A percentile compares a stretch with the other conserved stretches of the same genome.
Evolutionary conservation across 2,888 invertebrate genomes (phyloP).

Genomic region (Ferdinandea cuprea): DNA sequence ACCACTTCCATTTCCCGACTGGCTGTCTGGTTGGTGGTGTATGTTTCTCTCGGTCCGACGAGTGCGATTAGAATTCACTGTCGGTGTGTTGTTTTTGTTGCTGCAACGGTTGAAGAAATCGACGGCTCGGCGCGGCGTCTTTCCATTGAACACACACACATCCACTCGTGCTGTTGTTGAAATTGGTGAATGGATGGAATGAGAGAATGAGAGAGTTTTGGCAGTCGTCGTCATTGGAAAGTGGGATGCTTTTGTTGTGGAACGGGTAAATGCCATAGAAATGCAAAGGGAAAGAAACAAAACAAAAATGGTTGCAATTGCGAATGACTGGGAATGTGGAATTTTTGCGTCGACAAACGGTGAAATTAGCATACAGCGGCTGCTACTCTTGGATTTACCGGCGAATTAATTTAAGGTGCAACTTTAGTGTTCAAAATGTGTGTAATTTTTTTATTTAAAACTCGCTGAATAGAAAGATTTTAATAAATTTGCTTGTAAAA

Average conservation of each 20-base stretch:
- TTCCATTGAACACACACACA: constrained; percentile 45
- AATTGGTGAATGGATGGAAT: constrained; percentile 34
- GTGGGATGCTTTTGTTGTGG: constrained; percentile 1
- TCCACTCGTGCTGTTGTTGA: neutral
- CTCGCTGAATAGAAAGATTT: too few species aligned
- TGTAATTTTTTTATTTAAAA: too few species aligned
- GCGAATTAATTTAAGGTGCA: constrained; percentile 22
- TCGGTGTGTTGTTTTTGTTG: constrained; percentile 25
- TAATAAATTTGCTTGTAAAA: too few species aligned
- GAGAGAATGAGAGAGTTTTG: constrained; percentile 25
- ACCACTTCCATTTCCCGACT: constrained; percentile 72
- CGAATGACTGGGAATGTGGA: neutral
- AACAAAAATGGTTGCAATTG: constrained; percentile 64
- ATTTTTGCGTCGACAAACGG: neutral
- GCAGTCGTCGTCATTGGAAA: constrained; percentile 45
- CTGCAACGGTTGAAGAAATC: constrained; percentile 18
- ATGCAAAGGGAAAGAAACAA: constrained; percentile 46
- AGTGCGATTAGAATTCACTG: constrained; percentile 37
- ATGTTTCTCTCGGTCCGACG: constrained; percentile 50
- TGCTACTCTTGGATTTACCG: neutral
- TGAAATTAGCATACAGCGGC: constrained; percentile 40
- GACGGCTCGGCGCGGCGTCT: constrained; percentile 45
- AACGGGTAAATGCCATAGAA: constrained; percentile 6
- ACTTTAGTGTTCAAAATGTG: too few species aligned
- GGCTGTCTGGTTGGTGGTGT: constrained; percentile 53